A percentile compares a stretch with the other conserved stretches of the same genome.
phyloP scores from a whole-genome alignment of 2,888 invertebrate genomes.

The Apamea sordens region DNA sequence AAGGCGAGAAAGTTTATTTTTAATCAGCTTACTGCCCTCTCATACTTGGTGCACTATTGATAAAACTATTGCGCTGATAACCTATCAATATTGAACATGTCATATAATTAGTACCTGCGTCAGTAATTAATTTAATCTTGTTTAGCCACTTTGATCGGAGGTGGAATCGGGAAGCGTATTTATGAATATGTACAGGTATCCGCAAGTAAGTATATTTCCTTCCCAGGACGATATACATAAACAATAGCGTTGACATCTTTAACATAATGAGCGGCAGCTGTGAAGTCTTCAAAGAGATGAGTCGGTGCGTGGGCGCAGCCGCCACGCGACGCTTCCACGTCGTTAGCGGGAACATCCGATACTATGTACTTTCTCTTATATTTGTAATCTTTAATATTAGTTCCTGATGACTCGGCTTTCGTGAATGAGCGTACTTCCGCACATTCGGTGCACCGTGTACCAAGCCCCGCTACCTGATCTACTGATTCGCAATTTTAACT shows the following conservation, averaged over 20 bases:
- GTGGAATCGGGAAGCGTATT: neutral
- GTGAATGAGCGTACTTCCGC: neutral
- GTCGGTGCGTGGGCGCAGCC: slow-evolving; percentile 25
- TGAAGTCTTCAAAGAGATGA: slow-evolving; percentile 26
- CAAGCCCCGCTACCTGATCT: neutral
- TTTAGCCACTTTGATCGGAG: slow-evolving; percentile 4
- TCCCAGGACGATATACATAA: slow-evolving; percentile 19
- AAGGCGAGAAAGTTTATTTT: neutral
- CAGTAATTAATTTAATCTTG: slow-evolving; percentile 20
- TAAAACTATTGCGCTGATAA: slow-evolving; percentile 15
- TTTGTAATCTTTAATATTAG: slow-evolving; percentile 36
- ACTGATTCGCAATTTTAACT: neutral
- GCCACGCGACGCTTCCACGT: slow-evolving; percentile 8
- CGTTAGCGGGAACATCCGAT: slow-evolving; percentile 38
- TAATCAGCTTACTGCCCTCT: neutral
- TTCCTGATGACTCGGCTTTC: slow-evolving; percentile 36
- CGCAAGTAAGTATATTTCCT: neutral
- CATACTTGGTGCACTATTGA: slow-evolving; percentile 3
- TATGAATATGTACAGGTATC: slow-evolving; percentile 16
- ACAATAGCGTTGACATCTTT: slow-evolving; percentile 22
- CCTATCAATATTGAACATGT: slow-evolving; percentile 22
- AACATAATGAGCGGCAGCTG: slow-evolving; percentile 36
- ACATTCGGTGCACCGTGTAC: neutral
- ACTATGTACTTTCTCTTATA: slow-evolving; percentile 56
- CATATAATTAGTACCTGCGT: slow-evolving; percentile 8